phyloP scores from a whole-genome alignment of 1,140 invertebrate genomes.

The Dreissena rostriformis region DNA sequence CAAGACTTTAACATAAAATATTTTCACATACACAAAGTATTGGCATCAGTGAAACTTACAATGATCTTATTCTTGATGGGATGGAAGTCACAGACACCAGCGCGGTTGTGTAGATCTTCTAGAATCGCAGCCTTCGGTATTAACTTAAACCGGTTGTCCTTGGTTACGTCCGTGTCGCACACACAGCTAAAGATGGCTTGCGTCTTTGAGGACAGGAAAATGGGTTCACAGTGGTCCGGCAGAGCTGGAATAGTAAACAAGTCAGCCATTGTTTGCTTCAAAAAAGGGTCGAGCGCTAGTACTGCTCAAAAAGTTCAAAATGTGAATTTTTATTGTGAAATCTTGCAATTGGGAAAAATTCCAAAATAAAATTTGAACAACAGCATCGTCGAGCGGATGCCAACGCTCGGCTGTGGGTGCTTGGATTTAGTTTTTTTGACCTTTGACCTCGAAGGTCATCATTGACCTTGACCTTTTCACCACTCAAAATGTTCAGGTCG shows the following conservation, averaged over 20 bases:
- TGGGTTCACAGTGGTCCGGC: constrained; percentile 75
- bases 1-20: too few species aligned
- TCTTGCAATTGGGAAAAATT: too few species aligned
- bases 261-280: not conserved
- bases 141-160: constrained; percentile 78
- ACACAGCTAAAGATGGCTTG: constrained; percentile 78
- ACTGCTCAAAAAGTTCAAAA: not conserved
- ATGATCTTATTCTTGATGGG: constrained; percentile 78
- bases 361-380: too few species aligned
- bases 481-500: too few species aligned
- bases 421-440: too few species aligned
- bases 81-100: constrained; percentile 79
- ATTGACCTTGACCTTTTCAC: too few species aligned
- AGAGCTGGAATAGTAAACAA: constrained; percentile 62
- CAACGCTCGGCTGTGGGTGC: too few species aligned
- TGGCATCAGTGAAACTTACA: constrained; percentile 58
- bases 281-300: not conserved
- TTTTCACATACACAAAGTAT: not conserved
- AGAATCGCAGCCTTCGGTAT: constrained; percentile 78
- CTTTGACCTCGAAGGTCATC: too few species aligned
- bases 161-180: constrained; percentile 78
- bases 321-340: not conserved
- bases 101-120: constrained; percentile 78
- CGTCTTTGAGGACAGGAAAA: constrained; percentile 79
- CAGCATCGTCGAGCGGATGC: too few species aligned